A percentile compares a stretch with the other conserved stretches of the same genome.
These are phyloP conservation scores for Girardia tigrina DNA, from an alignment of 2,888 invertebrate genomes.

Conservation along the genomic window DNA sequence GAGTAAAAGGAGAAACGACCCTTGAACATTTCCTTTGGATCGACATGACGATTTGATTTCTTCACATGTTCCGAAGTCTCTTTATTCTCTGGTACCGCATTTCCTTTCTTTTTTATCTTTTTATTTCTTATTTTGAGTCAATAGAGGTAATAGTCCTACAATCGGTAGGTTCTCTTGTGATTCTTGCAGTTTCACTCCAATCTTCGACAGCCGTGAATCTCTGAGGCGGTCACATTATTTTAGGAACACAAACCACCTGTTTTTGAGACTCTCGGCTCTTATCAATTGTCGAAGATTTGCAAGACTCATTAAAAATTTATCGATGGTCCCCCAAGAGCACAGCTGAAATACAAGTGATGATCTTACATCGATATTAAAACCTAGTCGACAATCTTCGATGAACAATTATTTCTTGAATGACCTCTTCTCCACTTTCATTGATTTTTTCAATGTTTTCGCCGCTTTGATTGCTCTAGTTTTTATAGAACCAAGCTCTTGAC, in stretches of 20 bases:
- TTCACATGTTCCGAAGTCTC: not conserved
- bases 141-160: not conserved
- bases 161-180: not conserved
- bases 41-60: not conserved
- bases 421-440: too few relatives aligned
- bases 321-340: not conserved
- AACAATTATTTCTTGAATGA: too few relatives aligned
- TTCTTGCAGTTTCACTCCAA: not conserved
- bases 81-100: too few relatives aligned
- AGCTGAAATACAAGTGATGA: too few relatives aligned
- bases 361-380: too few relatives aligned
- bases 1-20: too few relatives aligned
- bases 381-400: too few relatives aligned
- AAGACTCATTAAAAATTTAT: not conserved
- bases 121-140: not conserved
- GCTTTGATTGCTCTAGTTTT: too few relatives aligned
- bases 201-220: not conserved
- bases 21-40: not conserved
- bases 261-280: not conserved
- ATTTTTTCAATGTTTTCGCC: too few relatives aligned
- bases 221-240: not conserved
- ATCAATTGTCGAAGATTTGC: not conserved
- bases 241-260: not conserved
- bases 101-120: too few relatives aligned
- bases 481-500: not conserved